Evolutionary conservation across 2,797 vertebrate species (phyloP), one percentile per base, ranked within the genome.

Genomic region (Gymnothorax javanicus): DNA sequence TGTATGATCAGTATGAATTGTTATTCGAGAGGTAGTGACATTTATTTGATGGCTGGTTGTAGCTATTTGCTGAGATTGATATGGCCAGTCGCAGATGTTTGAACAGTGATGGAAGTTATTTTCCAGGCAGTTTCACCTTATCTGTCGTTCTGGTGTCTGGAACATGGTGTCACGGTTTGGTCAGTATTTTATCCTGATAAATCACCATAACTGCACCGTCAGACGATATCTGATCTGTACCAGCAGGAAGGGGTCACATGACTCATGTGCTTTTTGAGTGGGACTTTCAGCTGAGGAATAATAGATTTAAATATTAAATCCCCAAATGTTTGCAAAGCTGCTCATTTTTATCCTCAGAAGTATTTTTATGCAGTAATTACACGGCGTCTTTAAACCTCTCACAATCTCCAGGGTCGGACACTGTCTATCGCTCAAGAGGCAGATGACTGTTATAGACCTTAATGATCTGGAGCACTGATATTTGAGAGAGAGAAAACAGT

Each of bases 391-490:
- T 62, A 84, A 25, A 33, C 33, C 20, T 52, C 62, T 50, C 8
- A 84, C 8, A 43, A 43, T 84, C 83, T n/a, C 62, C 2, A 1
- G 56, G 25, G 82, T 7, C 12, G 17, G 25, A 54, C 43, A 54
- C 54, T 67, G 69, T n/a, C 59, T 67, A 33, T 13, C 52, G 62
- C 83, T 54, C n/a, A 67, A 69, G 33, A 4, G 54, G 59, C 33
- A 52, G 62, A 67, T 27, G 27, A 64, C 83, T 67, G 25, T 84
- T 84, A 84, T n/a, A 67, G 83, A 69, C 83, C 83, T 62, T 67
- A 67, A 84, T 84, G 83, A 67, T 84, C 27, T 64, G 82, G 58
- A 27, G 64, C 8, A 58, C 13, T 59, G 64, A 50, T 62, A 23
- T 84, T 67, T 67, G 62, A 84, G 23, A 33, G 52, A 64, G 59